These are phyloP conservation scores for Drosophila infuscata DNA, from an alignment of 2,888 invertebrate genomes.

Conservation along the genomic window DNA sequence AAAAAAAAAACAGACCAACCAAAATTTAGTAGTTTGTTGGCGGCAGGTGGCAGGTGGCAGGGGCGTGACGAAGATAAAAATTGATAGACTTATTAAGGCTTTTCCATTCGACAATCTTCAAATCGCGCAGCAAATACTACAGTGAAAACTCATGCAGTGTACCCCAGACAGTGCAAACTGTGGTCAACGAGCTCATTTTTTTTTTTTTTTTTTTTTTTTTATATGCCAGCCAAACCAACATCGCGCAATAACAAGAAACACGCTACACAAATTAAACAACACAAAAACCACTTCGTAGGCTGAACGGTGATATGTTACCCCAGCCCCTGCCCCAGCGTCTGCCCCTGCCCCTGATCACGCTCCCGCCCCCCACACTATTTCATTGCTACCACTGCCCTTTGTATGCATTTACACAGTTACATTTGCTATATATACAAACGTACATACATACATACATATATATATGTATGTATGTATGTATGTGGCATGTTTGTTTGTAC, in stretches of 20 bases:
- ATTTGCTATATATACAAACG: conserved; percentile 6
- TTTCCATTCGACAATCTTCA: conserved; percentile 11
- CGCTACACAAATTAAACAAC: conserved; percentile 68
- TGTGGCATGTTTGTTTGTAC: conserved; percentile 13
- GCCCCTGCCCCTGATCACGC: background rate
- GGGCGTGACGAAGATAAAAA: conserved; percentile 1
- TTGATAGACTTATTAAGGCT: conserved; percentile 7
- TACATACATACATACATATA: background rate
- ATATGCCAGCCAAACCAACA: conserved; percentile 33
- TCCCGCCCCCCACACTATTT: too few species aligned
- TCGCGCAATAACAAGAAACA: conserved; percentile 55
- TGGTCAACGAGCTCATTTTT: background rate
- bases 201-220: background rate
- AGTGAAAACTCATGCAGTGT: conserved; percentile 9
- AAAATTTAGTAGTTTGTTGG: conserved; percentile 15
- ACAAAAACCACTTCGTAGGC: conserved; percentile 22
- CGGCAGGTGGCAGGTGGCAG: background rate
- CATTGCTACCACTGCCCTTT: background rate
- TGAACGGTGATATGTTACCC: conserved; percentile 37
- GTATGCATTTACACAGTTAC: conserved; percentile 26
- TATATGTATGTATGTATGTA: conserved; percentile 18
- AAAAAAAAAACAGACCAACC: background rate
- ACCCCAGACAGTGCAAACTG: conserved; percentile 24
- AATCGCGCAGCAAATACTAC: conserved; percentile 3
- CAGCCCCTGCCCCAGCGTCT: background rate